Conservation (phyloP, 2,797 vertebrate species). For the Pseudocheirus occidentalis region DNA sequence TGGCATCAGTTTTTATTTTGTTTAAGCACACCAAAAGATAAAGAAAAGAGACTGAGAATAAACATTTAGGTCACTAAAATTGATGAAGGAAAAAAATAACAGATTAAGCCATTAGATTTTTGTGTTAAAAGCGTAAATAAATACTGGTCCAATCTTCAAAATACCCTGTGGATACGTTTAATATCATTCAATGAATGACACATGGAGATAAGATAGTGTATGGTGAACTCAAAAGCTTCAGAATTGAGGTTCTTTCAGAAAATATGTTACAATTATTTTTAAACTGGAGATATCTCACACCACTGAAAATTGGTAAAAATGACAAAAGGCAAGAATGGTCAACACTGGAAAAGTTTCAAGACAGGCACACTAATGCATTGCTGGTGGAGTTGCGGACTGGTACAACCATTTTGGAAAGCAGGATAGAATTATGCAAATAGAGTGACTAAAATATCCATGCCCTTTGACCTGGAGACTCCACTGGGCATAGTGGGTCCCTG, state of each 20-base stretch:
- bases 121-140: not conserved
- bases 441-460: not conserved
- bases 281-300: not conserved
- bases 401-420: not conserved
- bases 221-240: conserved; percentile 11
- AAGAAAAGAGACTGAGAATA: conserved; percentile 12
- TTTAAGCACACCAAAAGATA: conserved; percentile 17
- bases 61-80: not conserved
- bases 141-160: conserved; percentile 21
- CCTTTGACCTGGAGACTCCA: not conserved
- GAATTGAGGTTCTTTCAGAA: not conserved
- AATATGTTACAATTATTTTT: not conserved
- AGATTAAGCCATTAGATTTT: not conserved
- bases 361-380: not conserved
- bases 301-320: not conserved
- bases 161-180: not conserved
- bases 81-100: conserved; percentile 36
- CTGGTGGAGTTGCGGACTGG: not conserved
- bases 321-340: not conserved
- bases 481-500: not conserved
- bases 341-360: not conserved
- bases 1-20: conserved; percentile 14
- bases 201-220: not conserved
- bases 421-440: not conserved
- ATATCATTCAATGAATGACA: conserved; percentile 7